Evolutionary conservation across 2,888 invertebrate species (phyloP).

Genomic region (Rapana venosa): DNA sequence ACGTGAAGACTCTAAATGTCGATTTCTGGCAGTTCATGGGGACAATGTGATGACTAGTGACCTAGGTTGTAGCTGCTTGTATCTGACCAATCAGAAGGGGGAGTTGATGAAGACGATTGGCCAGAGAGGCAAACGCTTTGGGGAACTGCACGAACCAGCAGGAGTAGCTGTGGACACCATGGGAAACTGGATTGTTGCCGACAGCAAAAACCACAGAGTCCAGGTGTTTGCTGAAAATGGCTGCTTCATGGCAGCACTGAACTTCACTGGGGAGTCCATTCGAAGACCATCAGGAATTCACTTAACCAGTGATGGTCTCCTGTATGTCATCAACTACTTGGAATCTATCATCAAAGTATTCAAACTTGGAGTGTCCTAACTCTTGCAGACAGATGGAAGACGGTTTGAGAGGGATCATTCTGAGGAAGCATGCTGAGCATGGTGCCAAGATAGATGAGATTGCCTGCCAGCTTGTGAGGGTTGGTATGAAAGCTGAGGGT

Average conservation of each 20-base stretch:
- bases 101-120: slow-evolving; percentile 57
- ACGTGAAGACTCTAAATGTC: slow-evolving; percentile 56
- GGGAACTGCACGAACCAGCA: slow-evolving; percentile 65
- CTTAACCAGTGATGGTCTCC: slow-evolving; percentile 63
- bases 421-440: no score
- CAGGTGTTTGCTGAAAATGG: slow-evolving; percentile 69
- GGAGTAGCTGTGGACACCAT: slow-evolving; percentile 64
- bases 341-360: slow-evolving; percentile 63
- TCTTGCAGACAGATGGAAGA: slow-evolving; percentile 20
- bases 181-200: slow-evolving; percentile 69
- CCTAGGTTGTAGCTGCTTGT: slow-evolving; percentile 63
- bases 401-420: background rate
- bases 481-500: no score
- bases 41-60: slow-evolving; percentile 66
- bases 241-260: slow-evolving; percentile 56
- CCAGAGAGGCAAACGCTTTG: slow-evolving; percentile 53
- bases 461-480: no score
- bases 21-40: slow-evolving; percentile 63
- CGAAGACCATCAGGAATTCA: slow-evolving; percentile 69
- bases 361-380: slow-evolving; percentile 50
- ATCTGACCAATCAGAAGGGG: slow-evolving; percentile 62
- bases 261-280: slow-evolving; percentile 55
- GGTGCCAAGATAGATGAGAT: no score
- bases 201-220: slow-evolving; percentile 70
- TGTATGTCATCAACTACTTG: slow-evolving; percentile 65